These are phyloP conservation scores for Drosophila seclusa DNA, from an alignment of 2,888 invertebrate species.

Conservation along the genomic window DNA sequence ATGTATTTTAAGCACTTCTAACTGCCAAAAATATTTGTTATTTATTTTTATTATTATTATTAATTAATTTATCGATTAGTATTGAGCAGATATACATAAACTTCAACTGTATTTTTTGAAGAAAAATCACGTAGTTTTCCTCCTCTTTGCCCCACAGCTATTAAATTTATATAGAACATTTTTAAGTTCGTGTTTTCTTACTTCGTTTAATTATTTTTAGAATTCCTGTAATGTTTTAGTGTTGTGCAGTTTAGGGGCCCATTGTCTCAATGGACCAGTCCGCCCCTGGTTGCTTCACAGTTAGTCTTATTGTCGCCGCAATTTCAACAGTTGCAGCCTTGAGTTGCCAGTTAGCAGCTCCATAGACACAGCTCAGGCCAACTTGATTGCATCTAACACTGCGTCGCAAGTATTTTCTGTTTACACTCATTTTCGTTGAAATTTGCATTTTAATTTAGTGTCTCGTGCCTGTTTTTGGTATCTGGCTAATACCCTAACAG, in stretches of 20 bases:
- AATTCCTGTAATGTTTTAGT: background rate
- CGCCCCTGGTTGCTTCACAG: conserved; percentile 27
- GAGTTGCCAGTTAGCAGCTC: conserved; percentile 40
- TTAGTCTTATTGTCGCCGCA: conserved; percentile 56
- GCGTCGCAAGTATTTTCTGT: conserved; percentile 53
- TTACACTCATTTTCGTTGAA: conserved; percentile 65
- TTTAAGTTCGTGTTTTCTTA: background rate
- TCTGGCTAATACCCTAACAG: conserved; percentile 22
- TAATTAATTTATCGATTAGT: background rate
- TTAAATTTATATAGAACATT: background rate
- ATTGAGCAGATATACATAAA: background rate
- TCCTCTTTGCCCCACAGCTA: background rate
- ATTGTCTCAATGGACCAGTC: background rate
- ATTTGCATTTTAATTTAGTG: conserved; percentile 79
- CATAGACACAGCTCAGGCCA: conserved; percentile 33
- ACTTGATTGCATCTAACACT: conserved; percentile 27
- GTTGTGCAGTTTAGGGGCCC: background rate
- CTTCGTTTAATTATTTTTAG: background rate
- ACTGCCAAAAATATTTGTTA: background rate
- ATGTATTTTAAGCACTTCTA: background rate
- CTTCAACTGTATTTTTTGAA: background rate
- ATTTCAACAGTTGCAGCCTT: conserved; percentile 39
- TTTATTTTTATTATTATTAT: too few relatives aligned
- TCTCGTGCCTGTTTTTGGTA: conserved; percentile 14
- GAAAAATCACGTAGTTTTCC: background rate